These are phyloP conservation scores for Dissostichus mawsoni DNA, from an alignment of 2,113 vertebrate genomes.

Conservation along the genomic window DNA sequence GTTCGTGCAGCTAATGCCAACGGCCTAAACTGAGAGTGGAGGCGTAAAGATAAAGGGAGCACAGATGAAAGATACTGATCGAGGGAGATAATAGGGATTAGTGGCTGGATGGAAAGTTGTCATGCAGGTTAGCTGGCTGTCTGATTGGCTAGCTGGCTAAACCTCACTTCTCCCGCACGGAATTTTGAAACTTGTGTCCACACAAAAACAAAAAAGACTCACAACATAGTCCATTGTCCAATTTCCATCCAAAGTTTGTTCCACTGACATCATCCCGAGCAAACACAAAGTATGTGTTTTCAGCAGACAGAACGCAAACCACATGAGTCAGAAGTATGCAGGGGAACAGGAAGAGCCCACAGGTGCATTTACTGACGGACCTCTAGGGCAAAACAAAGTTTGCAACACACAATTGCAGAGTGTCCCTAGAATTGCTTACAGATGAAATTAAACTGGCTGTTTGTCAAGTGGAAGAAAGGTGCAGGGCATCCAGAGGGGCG, in stretches of 20 bases:
- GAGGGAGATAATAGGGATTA: slow-evolving; percentile 13
- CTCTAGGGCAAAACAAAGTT: slow-evolving; percentile 11
- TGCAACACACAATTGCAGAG: slow-evolving; percentile 26
- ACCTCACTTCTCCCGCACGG: not conserved
- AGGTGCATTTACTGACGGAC: slow-evolving; percentile 41
- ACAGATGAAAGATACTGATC: slow-evolving; percentile 49
- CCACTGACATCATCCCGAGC: slow-evolving; percentile 40
- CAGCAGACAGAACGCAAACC: slow-evolving; percentile 24
- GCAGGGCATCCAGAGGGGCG: slow-evolving; percentile 6
- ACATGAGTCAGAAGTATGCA: slow-evolving; percentile 22
- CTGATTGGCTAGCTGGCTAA: slow-evolving; percentile 17
- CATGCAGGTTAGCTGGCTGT: not conserved
- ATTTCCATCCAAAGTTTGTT: not conserved
- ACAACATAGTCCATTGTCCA: not conserved
- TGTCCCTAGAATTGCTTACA: slow-evolving; percentile 16
- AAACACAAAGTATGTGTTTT: slow-evolving; percentile 20
- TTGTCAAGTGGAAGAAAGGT: not conserved
- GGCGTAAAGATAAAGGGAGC: slow-evolving; percentile 55
- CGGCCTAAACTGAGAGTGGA: slow-evolving; percentile 51
- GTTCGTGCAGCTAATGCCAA: slow-evolving; percentile 61
- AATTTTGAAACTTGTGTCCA: not conserved
- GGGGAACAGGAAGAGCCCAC: slow-evolving; percentile 31
- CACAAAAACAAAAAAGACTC: slow-evolving; percentile 1
- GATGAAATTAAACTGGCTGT: slow-evolving; percentile 10
- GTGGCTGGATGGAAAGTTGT: not conserved